Evolutionary conservation across 1,140 invertebrate genomes (phyloP).

Genomic region (Apis florea): DNA sequence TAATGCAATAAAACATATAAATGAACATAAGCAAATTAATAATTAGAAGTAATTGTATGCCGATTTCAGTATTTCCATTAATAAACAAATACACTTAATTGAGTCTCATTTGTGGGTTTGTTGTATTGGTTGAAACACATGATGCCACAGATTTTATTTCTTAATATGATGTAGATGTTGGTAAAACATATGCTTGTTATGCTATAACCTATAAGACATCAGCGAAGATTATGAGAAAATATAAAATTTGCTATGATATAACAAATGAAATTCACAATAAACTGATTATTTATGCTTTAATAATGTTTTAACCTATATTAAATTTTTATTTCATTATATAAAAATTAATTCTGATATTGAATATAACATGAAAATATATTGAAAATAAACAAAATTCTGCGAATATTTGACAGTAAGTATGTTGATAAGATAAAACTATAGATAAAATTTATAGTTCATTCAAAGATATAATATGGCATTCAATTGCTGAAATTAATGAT

Average conservation of each 20-base stretch:
- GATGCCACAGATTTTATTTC: background rate
- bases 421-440: too few species aligned
- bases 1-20: constrained; percentile 43
- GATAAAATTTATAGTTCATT: too few species aligned
- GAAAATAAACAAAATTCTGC: too few species aligned
- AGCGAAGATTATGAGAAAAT: background rate
- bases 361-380: background rate
- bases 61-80: constrained; percentile 71
- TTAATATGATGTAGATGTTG: background rate
- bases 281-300: background rate
- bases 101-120: constrained; percentile 8
- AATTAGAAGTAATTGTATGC: constrained; percentile 66
- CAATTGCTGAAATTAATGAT: too few species aligned
- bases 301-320: background rate
- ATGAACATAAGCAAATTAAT: constrained; percentile 32
- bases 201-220: background rate
- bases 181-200: background rate
- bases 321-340: background rate
- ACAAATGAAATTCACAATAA: background rate
- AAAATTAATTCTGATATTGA: background rate
- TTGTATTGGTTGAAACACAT: background rate
- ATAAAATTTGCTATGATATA: background rate
- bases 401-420: too few species aligned
- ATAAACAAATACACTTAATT: constrained; percentile 59
- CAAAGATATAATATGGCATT: too few species aligned